Conservation (phyloP, 1,140 invertebrate genomes). For the Drosophila virilis region DNA sequence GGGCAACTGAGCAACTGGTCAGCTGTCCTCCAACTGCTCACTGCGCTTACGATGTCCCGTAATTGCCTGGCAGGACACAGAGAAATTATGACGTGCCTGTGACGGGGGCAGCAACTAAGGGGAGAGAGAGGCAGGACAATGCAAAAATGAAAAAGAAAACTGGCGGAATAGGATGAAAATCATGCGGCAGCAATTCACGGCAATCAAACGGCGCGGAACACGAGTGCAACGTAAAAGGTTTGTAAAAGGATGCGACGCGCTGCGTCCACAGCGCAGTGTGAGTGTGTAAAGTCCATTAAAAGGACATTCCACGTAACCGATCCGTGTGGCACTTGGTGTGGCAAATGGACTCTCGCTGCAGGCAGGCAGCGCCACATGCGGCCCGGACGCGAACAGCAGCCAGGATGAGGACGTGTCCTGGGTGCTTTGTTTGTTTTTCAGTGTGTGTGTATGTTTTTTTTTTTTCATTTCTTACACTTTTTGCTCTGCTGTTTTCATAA, state of each 20-base stretch:
- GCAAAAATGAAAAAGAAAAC: constrained; percentile 10
- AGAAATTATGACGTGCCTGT: constrained; percentile 59
- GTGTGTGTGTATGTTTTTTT: constrained; percentile 24
- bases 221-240: constrained; percentile 63
- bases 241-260: constrained; percentile 65
- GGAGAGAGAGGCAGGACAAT: not conserved
- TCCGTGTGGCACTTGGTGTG: constrained; percentile 62
- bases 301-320: constrained; percentile 79
- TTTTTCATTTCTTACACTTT: constrained; percentile 28
- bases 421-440: constrained; percentile 58
- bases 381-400: constrained; percentile 32
- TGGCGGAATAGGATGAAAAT: constrained; percentile 68
- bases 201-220: constrained; percentile 77
- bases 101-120: constrained; percentile 31
- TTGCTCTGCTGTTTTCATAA: constrained; percentile 45
- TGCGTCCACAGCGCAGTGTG: constrained; percentile 31
- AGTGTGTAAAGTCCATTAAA: constrained; percentile 78
- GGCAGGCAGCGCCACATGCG: constrained; percentile 64
- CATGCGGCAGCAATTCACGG: constrained; percentile 77
- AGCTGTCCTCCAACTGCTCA: constrained; percentile 45
- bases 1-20: constrained; percentile 51
- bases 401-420: constrained; percentile 35
- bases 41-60: constrained; percentile 24
- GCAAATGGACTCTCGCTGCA: constrained; percentile 62
- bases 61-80: constrained; percentile 53